phyloP scores from a whole-genome alignment of 2,888 invertebrate genomes.

The Oscheius onirici region DNA sequence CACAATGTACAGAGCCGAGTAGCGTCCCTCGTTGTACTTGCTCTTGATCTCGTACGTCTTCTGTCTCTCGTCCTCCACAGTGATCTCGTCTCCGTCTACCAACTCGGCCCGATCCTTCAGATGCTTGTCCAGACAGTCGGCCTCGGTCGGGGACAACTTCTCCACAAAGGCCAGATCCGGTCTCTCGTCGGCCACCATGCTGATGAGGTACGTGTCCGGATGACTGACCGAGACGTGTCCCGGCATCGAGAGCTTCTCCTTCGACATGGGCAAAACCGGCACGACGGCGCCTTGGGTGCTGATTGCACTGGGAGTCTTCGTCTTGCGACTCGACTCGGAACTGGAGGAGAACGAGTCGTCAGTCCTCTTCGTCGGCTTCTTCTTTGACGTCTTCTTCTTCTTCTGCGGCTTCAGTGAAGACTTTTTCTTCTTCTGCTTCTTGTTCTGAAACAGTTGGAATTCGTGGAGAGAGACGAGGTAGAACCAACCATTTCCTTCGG shows the following conservation, averaged over 20 bases:
- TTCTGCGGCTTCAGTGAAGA: background rate
- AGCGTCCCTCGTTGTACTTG: conserved; percentile 33
- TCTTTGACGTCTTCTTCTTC: background rate
- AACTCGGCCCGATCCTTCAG: conserved; percentile 8
- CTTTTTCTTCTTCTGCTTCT: too few species aligned
- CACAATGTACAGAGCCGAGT: conserved; percentile 30
- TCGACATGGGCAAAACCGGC: background rate
- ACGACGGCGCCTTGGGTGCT: background rate
- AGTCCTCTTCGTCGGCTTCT: background rate
- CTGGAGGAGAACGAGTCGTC: background rate
- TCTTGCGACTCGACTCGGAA: background rate
- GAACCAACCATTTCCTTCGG: too few species aligned
- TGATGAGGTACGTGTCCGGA: background rate
- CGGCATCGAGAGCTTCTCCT: background rate
- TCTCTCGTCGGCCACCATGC: background rate
- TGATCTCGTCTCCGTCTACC: background rate
- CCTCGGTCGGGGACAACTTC: background rate
- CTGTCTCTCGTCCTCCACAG: background rate
- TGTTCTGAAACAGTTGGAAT: too few species aligned
- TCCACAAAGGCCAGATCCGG: background rate
- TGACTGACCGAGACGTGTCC: background rate
- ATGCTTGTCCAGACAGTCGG: conserved; percentile 13
- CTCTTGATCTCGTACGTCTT: conserved; percentile 7
- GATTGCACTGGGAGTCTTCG: background rate
- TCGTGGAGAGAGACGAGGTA: too few species aligned